Evolutionary conservation across 2,888 invertebrate species (phyloP).

Genomic region (Heliconius erato): DNA sequence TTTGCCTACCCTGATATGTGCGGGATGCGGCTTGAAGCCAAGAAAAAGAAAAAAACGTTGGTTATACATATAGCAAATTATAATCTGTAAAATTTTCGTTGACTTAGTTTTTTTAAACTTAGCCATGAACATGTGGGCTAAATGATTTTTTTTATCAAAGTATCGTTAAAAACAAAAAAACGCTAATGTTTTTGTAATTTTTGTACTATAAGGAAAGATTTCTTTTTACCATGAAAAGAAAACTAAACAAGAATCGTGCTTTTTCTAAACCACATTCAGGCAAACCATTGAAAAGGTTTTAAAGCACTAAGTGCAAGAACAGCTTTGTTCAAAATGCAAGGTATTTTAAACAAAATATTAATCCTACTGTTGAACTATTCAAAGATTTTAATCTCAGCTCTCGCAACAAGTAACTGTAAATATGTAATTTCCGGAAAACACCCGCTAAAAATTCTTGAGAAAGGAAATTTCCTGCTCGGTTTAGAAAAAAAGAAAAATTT

Average conservation of each 20-base stretch:
- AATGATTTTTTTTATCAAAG: too few relatives aligned
- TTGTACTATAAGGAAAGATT: neutral
- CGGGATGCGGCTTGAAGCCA: too few relatives aligned
- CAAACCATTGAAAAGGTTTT: slow-evolving; percentile 15
- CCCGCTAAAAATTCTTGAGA: slow-evolving; percentile 6
- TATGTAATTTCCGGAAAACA: slow-evolving; percentile 28
- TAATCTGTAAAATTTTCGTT: too few relatives aligned
- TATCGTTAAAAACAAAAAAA: too few relatives aligned
- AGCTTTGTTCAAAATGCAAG: too few relatives aligned
- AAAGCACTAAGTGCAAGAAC: neutral
- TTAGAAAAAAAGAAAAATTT: slow-evolving; percentile 1
- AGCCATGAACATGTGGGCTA: too few relatives aligned
- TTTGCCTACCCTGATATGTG: too few relatives aligned
- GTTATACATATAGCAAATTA: too few relatives aligned
- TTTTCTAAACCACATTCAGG: slow-evolving; percentile 24
- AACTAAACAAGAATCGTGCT: neutral
- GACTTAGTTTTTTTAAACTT: too few relatives aligned
- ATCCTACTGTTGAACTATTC: slow-evolving; percentile 24
- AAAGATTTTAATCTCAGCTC: slow-evolving; percentile 26
- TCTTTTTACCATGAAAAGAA: neutral
- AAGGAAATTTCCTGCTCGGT: slow-evolving; percentile 18
- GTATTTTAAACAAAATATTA: slow-evolving; percentile 25
- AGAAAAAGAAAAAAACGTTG: too few relatives aligned
- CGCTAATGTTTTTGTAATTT: too few relatives aligned
- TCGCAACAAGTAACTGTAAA: slow-evolving; percentile 28